Conservation (phyloP, 1,140 invertebrate genomes). For the Mactra quadrangularis region DNA sequence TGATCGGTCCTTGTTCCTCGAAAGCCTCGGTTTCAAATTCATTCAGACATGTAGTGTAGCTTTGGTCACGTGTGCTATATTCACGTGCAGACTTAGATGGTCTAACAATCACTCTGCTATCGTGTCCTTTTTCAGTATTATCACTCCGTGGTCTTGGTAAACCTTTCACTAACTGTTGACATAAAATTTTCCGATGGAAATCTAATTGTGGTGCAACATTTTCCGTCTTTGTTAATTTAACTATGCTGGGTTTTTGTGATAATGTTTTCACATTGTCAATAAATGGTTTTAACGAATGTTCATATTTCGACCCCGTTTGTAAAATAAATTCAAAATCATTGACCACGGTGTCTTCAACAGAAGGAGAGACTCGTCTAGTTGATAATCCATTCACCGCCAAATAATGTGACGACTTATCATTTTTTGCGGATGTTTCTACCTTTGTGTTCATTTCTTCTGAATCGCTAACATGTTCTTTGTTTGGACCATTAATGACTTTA, state of each 20-base stretch:
- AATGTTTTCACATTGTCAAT: slow-evolving; percentile 20
- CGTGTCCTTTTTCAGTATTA: neutral
- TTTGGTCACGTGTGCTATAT: neutral
- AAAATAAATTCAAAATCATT: slow-evolving; percentile 23
- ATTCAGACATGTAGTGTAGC: slow-evolving; percentile 19
- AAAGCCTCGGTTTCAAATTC: slow-evolving; percentile 24
- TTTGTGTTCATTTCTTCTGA: neutral
- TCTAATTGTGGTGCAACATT: neutral
- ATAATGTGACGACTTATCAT: no score
- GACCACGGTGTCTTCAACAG: slow-evolving; percentile 3
- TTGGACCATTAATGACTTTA: neutral
- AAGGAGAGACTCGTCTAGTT: neutral
- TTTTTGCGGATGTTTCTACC: neutral
- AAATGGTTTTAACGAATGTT: slow-evolving; percentile 45
- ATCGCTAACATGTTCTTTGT: no score
- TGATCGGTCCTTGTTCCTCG: slow-evolving; percentile 44
- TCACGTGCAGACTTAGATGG: slow-evolving; percentile 40
- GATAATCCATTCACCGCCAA: neutral
- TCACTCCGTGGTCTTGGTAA: slow-evolving; percentile 15
- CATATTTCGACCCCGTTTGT: slow-evolving; percentile 25
- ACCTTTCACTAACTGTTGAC: slow-evolving; percentile 1
- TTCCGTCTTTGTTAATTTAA: neutral
- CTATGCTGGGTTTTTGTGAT: neutral
- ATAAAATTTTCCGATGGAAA: neutral
- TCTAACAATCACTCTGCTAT: neutral